Evolutionary conservation across 64 coral and sea anemone species (phyloP).

Genomic region (Exaiptasia diaphana): DNA sequence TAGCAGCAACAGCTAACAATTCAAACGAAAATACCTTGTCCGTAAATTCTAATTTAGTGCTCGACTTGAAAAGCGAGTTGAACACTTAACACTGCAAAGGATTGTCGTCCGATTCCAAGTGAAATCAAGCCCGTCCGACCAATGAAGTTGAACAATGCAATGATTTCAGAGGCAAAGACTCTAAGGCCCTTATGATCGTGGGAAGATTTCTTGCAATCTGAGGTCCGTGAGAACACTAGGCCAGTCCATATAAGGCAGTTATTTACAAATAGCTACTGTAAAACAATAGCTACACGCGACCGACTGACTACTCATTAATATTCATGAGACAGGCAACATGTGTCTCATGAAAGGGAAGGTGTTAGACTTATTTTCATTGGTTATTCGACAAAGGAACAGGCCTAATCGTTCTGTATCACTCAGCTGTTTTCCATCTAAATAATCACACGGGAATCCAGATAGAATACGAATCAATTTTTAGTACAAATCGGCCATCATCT

Average conservation of each 20-base stretch:
- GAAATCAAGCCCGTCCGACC: conserved; percentile 35
- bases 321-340: conserved; percentile 17
- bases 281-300: conserved; percentile 95
- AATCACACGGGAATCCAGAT: too few species aligned
- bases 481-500: too few species aligned
- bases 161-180: conserved; percentile 58
- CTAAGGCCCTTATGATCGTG: conserved; percentile 74
- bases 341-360: neutral
- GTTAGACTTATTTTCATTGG: neutral
- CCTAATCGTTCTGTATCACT: too few species aligned
- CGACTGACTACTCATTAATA: conserved; percentile 53
- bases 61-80: too few species aligned
- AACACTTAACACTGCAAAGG: too few species aligned
- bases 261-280: conserved; percentile 74
- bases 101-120: too few species aligned
- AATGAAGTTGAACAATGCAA: conserved; percentile 67
- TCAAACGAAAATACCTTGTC: too few species aligned
- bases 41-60: too few species aligned
- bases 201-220: conserved; percentile 95
- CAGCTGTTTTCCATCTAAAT: too few species aligned
- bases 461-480: too few species aligned
- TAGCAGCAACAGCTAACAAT: too few species aligned
- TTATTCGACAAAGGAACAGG: too few species aligned
- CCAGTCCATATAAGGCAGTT: conserved; percentile 85
- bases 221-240: conserved; percentile 97